These are phyloP conservation scores for Etia nguti DNA, from an alignment of 2,113 vertebrate genomes.

Conservation along the genomic window DNA sequence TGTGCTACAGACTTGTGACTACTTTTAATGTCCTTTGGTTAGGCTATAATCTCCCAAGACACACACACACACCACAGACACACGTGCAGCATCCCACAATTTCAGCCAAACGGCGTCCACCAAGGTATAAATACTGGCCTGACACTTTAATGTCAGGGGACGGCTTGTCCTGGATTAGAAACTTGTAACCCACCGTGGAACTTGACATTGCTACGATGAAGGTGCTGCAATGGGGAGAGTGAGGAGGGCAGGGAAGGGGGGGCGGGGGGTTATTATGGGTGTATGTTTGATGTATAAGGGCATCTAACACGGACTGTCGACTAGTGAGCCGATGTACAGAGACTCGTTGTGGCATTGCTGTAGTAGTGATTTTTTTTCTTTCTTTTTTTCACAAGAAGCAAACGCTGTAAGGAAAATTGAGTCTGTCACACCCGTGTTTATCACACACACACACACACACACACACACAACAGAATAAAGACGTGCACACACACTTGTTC, in stretches of 20 bases:
- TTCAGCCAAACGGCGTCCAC: conserved; percentile 36
- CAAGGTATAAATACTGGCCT: conserved; percentile 88
- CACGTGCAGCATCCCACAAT: background rate
- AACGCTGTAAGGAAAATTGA: conserved; percentile 16
- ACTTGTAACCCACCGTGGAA: conserved; percentile 78
- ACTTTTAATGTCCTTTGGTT: conserved; percentile 84
- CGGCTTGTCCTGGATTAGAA: conserved; percentile 92
- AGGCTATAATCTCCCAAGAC: conserved; percentile 77
- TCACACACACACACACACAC: background rate
- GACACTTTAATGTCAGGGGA: conserved; percentile 97
- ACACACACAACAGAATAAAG: background rate
- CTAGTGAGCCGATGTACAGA: conserved; percentile 18
- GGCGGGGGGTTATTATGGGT: conserved; percentile 29
- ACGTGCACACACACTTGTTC: background rate
- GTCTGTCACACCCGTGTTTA: background rate
- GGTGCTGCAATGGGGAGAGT: conserved; percentile 60
- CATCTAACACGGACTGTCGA: conserved; percentile 61
- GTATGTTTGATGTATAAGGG: conserved; percentile 67
- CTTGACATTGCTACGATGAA: conserved; percentile 80
- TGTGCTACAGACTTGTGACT: conserved; percentile 78
- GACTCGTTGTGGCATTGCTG: conserved; percentile 38
- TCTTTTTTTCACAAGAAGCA: background rate
- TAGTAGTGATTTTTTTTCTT: background rate
- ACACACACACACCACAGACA: conserved; percentile 14
- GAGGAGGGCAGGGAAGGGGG: background rate